Evolutionary conservation across 2,797 vertebrate species (phyloP), one percentile per base, ranked within the genome.

Genomic region (Phalloptychus januarius): DNA sequence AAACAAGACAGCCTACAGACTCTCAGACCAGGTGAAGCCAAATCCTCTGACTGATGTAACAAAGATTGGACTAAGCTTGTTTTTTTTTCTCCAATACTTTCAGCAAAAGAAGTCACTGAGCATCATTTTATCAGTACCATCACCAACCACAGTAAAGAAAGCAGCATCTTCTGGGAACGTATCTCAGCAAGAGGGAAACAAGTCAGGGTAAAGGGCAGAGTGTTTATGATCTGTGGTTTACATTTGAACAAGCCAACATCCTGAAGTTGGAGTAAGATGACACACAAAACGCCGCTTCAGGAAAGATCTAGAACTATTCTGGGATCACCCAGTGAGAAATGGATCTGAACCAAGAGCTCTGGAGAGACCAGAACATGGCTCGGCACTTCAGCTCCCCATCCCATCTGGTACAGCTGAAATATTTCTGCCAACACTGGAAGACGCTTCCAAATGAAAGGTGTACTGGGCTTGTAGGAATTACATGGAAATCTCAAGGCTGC

Each of bases 31-130:
- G 33, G 52, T 71, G 72, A 31, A 58, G 31, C 44, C 38, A 71
- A 71, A 79, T 75, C 45, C 33, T 46, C 44, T 10, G 4, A 58
- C 73, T 71, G 50, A 70, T 75, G 44, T 56, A 71, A 42, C 42
- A 75, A 71, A 75, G 31, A 61, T n/a, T 46, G 23, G 28, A 46
- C 42, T n/a, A 38, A 18, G 20, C 44, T 31, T 54, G 38, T 13
- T 56, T 74, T 56, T 42, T 6, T 23, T 15, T 33, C 48, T 50
- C 23, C 48, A 25, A 52, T 25, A 12, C n/a, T 42, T 48, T 23
- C 63, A 38, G 28, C 33, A 38, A 71, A 48, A n/a, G 6, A 15
- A 48, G 44, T 16, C 50, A 28, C 31, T 16, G 11, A 38, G 16
- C 42, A 50, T 71, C 28, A 3, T 11, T 4, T 56, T 46, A 73